A percentile compares a stretch with the other conserved stretches of the same genome.
Evolutionary conservation across 2,888 invertebrate species (phyloP).

Genomic region (Lithosia quadra): DNA sequence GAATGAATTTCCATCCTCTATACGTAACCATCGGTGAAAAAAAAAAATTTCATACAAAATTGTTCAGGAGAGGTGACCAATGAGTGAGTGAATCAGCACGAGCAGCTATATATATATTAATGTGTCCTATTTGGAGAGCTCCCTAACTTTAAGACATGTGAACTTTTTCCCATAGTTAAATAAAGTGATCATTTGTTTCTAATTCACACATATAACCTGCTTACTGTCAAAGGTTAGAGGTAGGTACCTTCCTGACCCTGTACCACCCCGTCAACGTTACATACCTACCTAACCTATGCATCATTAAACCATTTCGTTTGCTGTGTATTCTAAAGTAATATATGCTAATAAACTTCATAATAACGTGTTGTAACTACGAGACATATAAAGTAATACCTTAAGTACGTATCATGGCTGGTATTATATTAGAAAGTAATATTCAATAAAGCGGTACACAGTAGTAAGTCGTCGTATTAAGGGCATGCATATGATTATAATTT

Average conservation of each 20-base stretch:
- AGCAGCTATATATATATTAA: no score
- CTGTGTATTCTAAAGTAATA: not conserved
- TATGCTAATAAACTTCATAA: not conserved
- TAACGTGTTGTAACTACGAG: conserved; percentile 1
- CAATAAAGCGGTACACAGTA: conserved; percentile 28
- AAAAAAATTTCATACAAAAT: no score
- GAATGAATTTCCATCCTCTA: no score
- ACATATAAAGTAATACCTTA: not conserved
- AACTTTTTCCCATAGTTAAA: not conserved
- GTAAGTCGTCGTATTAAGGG: conserved; percentile 42
- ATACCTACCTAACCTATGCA: not conserved
- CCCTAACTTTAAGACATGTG: not conserved
- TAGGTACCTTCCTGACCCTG: not conserved
- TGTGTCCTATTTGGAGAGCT: no score
- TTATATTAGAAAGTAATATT: conserved; percentile 44
- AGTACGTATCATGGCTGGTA: conserved; percentile 28
- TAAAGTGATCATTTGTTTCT: not conserved
- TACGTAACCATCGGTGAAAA: no score
- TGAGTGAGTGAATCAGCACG: no score
- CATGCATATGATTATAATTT: conserved; percentile 57
- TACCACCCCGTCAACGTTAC: not conserved
- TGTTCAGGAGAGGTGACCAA: no score
- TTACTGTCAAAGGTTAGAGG: not conserved
- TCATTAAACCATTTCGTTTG: not conserved
- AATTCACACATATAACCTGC: not conserved